These are phyloP conservation scores for Brotula barbata DNA, from an alignment of 2,797 vertebrate species.

Conservation along the genomic window DNA sequence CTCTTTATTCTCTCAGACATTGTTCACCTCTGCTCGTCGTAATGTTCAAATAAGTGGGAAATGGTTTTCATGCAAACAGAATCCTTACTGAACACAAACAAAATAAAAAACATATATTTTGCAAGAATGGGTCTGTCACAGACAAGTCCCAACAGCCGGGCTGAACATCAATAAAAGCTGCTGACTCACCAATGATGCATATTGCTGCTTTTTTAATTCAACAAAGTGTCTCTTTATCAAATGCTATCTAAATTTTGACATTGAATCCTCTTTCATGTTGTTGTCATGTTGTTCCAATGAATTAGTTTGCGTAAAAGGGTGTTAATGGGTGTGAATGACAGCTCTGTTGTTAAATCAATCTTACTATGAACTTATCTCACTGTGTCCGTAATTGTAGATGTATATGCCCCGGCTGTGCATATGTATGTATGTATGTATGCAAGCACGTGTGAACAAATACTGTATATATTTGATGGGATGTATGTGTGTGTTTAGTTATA, in stretches of 20 bases:
- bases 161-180: conserved; percentile 1
- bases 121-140: too few relatives aligned
- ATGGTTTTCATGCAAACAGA: too few relatives aligned
- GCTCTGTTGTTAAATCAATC: background rate
- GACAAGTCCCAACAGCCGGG: conserved; percentile 6
- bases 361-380: too few relatives aligned
- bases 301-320: conserved; percentile 8
- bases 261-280: background rate
- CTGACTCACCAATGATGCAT: conserved; percentile 27
- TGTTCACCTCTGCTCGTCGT: background rate
- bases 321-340: conserved; percentile 4
- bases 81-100: too few relatives aligned
- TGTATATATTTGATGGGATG: too few relatives aligned
- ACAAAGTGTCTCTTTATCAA: conserved; percentile 15
- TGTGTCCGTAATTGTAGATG: too few relatives aligned
- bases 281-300: background rate
- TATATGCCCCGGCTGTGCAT: too few relatives aligned
- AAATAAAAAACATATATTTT: too few relatives aligned
- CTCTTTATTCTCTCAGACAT: background rate
- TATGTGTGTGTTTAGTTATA: background rate
- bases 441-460: background rate
- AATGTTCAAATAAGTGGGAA: too few relatives aligned
- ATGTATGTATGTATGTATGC: background rate
- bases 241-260: background rate
- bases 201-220: conserved; percentile 18